Percentiles rank a stretch among this genome's conserved stretches.
Conservation (phyloP, 2,888 invertebrate genomes). For the Heliconius aoede region DNA sequence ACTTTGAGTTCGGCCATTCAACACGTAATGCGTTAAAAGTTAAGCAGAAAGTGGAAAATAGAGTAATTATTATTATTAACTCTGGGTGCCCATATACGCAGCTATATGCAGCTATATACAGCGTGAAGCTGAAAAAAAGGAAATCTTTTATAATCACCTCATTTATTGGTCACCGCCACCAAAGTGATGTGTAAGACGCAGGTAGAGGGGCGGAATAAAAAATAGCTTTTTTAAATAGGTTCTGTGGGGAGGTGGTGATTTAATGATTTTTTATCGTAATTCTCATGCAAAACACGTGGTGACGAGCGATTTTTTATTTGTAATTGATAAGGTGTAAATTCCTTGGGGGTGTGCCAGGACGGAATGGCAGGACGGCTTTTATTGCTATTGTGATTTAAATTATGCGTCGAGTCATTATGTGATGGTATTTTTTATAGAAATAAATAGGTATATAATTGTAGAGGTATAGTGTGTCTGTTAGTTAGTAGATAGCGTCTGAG, state of each 20-base stretch:
- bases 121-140: neutral
- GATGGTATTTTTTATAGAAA: slow-evolving; percentile 1
- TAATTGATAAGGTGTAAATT: slow-evolving; percentile 78
- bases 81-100: neutral
- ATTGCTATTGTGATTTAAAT: slow-evolving; percentile 39
- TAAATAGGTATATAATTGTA: neutral
- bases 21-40: no score
- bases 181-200: slow-evolving; percentile 58
- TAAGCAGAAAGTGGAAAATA: no score
- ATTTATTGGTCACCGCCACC: slow-evolving; percentile 48
- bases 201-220: slow-evolving; percentile 66
- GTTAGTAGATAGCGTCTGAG: neutral
- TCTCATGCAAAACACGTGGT: slow-evolving; percentile 72
- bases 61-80: neutral
- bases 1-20: no score
- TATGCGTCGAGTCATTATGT: slow-evolving; percentile 2
- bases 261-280: slow-evolving; percentile 70
- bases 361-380: slow-evolving; percentile 48
- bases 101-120: neutral
- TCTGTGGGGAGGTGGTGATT: slow-evolving; percentile 78
- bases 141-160: neutral
- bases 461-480: neutral
- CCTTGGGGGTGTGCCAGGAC: slow-evolving; percentile 71
- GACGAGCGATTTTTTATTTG: slow-evolving; percentile 75
- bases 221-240: slow-evolving; percentile 80